Evolutionary conservation across 2,888 invertebrate genomes (phyloP).

Genomic region (Bugulina stolonifera): DNA sequence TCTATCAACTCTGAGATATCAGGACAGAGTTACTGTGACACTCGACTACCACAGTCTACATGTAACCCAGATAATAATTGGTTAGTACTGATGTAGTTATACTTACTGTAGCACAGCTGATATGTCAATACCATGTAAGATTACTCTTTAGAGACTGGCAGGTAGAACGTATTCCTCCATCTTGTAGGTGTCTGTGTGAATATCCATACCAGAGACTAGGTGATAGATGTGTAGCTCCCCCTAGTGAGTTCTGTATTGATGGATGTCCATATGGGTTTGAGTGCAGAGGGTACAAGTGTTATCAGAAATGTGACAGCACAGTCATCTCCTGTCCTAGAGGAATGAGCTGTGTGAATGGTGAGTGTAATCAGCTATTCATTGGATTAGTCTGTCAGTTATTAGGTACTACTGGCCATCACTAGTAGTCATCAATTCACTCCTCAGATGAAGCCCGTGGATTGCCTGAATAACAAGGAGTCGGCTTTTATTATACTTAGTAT

Average conservation of each 20-base stretch:
- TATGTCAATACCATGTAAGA: no score
- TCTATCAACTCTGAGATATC: slow-evolving; percentile 2
- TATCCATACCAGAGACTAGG: not conserved
- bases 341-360: not conserved
- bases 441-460: no score
- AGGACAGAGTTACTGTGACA: not conserved
- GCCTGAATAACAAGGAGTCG: no score
- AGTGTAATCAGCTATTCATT: no score
- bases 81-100: no score
- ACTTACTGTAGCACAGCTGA: no score
- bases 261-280: not conserved
- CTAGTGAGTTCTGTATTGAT: not conserved
- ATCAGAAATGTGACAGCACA: not conserved
- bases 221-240: not conserved
- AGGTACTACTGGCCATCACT: no score
- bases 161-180: no score
- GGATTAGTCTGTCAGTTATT: no score
- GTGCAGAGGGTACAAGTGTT: slow-evolving; percentile 15
- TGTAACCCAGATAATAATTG: not conserved
- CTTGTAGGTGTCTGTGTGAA: slow-evolving; percentile 5
- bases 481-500: no score
- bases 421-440: no score
- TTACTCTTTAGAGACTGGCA: no score
- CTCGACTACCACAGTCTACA: not conserved
- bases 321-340: not conserved